Base-by-base conservation (phyloP, 2,797 vertebrate genomes). In the Sebastes dallii region DNA sequence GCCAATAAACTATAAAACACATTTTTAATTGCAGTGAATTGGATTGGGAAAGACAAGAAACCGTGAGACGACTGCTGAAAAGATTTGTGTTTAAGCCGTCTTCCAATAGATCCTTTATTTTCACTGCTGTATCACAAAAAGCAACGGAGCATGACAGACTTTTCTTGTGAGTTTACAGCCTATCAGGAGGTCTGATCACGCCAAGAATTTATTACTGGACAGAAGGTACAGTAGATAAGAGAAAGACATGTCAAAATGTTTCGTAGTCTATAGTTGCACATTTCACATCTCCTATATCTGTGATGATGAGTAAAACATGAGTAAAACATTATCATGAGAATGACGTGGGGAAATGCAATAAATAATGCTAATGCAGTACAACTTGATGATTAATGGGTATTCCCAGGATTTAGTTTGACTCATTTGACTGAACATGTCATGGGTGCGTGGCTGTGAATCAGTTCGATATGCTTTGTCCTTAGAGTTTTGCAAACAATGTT, bases 101-200 rank as follows among this genome's bases (percentile, higher is more conserved):
- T 42, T 52, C 36, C 13, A 12, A 46, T 46, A 22, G 32, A 72
- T 56, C 59, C 73, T 73, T 75, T 59, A 66, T 68, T 78, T 72
- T 67, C 75, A 60, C 39, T 64, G 78, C 56, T 29, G 70, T 59
- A 61, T 82, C 66, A 71, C 60, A 72, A 42, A 66, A 56, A 60
- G 60, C 65, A 80, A n/a, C 30, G 25, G 66, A 73, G 82, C 75
- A 22, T 81, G 69, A 73, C 66, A 59, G 20, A 46, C 66, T 50
- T 84, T 80, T 81, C 52, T 39, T 29, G 13, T 16, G 50, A 72
- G 64, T 89, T 81, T 80, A 86, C 36, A 68, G 52, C 34, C 59
- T 73, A 85, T 88, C 84, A 52, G 32, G 59, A 64, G 20, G 65
- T 80, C 39, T 80, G 71, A 89, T 83, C 62, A 50, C 61, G 13